phyloP scores from a whole-genome alignment of 2,888 invertebrate species.

The Leucania comma region DNA sequence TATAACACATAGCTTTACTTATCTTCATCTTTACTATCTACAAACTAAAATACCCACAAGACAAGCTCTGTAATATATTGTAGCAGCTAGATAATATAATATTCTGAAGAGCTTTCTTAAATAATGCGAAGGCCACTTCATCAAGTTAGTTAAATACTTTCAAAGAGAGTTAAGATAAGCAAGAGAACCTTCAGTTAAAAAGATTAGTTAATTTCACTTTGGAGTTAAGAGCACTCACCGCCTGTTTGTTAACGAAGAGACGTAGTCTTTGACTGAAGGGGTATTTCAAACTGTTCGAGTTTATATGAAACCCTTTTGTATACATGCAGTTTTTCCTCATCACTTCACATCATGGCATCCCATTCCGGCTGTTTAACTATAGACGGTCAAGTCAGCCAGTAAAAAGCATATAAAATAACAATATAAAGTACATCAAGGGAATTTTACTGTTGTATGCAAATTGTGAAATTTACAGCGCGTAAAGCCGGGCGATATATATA shows the following conservation, averaged over 20 bases:
- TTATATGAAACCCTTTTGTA: conserved; percentile 62
- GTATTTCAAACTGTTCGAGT: conserved; percentile 66
- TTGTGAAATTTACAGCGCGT: conserved; percentile 72
- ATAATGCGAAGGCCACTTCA: conserved; percentile 49
- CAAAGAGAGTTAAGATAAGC: conserved; percentile 52
- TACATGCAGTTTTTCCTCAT: conserved; percentile 72
- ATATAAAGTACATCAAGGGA: conserved; percentile 74
- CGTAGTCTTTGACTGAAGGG: conserved; percentile 60
- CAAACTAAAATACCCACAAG: background rate
- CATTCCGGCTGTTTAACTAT: conserved; percentile 78
- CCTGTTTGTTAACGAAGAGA: conserved; percentile 48
- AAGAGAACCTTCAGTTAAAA: conserved; percentile 47
- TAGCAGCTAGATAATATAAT: conserved; percentile 23
- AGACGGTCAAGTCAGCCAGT: conserved; percentile 72
- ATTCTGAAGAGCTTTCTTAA: conserved; percentile 34
- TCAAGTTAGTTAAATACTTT: conserved; percentile 58
- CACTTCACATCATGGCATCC: conserved; percentile 76
- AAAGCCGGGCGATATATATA: conserved; percentile 52
- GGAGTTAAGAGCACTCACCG: conserved; percentile 58
- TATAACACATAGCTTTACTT: background rate
- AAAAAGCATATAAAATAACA: conserved; percentile 79
- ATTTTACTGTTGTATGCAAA: conserved; percentile 77
- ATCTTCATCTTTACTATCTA: conserved; percentile 8
- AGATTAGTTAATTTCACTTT: conserved; percentile 60
- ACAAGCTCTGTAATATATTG: conserved; percentile 26